Base-by-base conservation (phyloP, 2,888 invertebrate species). In the Caenorhabditis afra region DNA sequence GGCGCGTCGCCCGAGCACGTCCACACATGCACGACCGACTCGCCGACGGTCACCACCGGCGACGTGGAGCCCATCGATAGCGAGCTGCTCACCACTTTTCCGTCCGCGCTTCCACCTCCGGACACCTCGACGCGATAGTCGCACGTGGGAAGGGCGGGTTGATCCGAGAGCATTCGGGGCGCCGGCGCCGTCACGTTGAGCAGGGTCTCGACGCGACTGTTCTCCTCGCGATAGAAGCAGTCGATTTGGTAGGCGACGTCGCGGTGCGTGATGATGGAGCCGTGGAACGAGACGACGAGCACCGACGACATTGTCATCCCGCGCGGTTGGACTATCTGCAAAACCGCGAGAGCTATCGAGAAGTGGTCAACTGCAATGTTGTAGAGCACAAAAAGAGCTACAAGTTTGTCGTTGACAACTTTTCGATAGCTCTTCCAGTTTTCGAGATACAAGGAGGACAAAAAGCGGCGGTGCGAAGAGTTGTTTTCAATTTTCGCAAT, bases 241-340 rank as follows among this genome's bases (percentile, higher is more conserved):
- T 79, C 79, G 49, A 79, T 65, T 41, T 79, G 74, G 50, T 79
- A 79, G 16, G 79, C 74, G 23, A 75, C 65, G 55, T 79, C 79
- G 18, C 66, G 59, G 50, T 79, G 79, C 3, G 79, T 79, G 53
- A 79, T 79, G 3, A 79, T 79, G 14, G 74, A 53, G 29, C 79
- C 79, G 37, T 79, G 79, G 44, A 70, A 70, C 4, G 74, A 75
- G 22, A 79, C 79, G 12, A 75, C 58, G 16, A 79, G 61, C 1
- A 79, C 65, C 12, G 79, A 74, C 1, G 65, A 59, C 79, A 79
- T 79, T 12, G 62, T 79, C 65, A 79, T 53, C 22, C 79, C 79
- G 35, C 70, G 68, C 10, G 79, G 74, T 0, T 53, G 58, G 0
- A 41, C 50, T 23, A 79, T 64, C 74, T 79, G 55, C 20, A 53